These are phyloP conservation scores for Brachyptera putata DNA, from an alignment of 2,888 invertebrate species.

Conservation along the genomic window DNA sequence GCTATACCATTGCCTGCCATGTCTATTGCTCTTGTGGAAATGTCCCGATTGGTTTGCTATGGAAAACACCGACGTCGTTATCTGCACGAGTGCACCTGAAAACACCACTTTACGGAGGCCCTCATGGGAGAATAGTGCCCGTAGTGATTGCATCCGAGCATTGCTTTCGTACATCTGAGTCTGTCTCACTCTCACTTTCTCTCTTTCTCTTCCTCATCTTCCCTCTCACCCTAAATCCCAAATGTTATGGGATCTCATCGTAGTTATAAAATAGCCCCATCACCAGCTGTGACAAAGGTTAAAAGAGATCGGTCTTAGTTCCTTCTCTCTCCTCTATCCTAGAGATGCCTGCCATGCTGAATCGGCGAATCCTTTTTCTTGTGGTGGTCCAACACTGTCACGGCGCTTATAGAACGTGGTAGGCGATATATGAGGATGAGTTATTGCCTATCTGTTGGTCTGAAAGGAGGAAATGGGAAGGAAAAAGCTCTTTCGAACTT, in stretches of 20 bases:
- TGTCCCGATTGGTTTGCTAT: constrained; percentile 4
- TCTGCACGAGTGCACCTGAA: constrained; percentile 15
- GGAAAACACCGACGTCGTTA: constrained; percentile 8
- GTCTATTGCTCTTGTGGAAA: not conserved
- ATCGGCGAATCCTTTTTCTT: constrained; percentile 36
- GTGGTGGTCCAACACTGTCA: constrained; percentile 37
- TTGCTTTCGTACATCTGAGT: not conserved
- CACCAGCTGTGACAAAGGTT: constrained; percentile 29
- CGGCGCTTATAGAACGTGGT: constrained; percentile 38
- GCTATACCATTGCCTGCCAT: not conserved
- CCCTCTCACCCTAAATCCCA: constrained; percentile 20
- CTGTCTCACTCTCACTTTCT: no score
- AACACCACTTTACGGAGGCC: not conserved
- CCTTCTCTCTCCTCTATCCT: no score
- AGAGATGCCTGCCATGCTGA: constrained; percentile 21
- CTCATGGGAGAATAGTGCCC: not conserved
- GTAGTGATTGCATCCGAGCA: constrained; percentile 11
- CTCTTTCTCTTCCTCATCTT: no score
- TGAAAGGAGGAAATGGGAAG: constrained; percentile 44
- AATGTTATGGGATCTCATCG: constrained; percentile 29
- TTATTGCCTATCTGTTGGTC: constrained; percentile 46
- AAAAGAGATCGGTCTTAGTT: constrained; percentile 22
- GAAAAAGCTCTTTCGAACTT: constrained; percentile 40
- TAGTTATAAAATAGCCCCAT: constrained; percentile 21
- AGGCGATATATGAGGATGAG: constrained; percentile 42